These are phyloP conservation scores for Ophraella communa DNA, from an alignment of 2,888 invertebrate genomes.

Conservation along the genomic window DNA sequence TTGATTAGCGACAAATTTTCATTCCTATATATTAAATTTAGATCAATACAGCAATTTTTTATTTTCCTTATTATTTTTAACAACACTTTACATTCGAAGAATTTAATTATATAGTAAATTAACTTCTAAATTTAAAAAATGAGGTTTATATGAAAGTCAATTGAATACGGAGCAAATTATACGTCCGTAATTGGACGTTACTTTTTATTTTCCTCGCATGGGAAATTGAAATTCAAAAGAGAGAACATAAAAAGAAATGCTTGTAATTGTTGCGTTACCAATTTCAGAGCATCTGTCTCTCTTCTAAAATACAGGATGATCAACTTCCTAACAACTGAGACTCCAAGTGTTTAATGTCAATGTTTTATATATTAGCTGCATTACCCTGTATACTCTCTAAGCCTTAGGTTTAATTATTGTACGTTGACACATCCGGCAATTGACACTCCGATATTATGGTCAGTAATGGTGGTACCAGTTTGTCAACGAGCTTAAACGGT, in stretches of 20 bases:
- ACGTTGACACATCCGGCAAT: neutral
- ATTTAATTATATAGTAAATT: too few relatives aligned
- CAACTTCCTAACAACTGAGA: neutral
- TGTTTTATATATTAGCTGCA: neutral
- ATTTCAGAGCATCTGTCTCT: constrained; percentile 2
- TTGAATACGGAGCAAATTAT: neutral
- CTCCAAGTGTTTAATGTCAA: neutral
- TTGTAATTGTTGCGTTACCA: neutral
- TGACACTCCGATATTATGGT: neutral
- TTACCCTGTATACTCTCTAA: neutral
- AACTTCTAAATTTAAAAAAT: too few relatives aligned
- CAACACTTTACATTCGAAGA: too few relatives aligned
- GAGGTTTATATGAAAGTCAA: neutral
- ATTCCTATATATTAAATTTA: too few relatives aligned
- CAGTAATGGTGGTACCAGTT: neutral
- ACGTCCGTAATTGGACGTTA: neutral
- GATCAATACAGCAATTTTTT: too few relatives aligned
- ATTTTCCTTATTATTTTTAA: too few relatives aligned
- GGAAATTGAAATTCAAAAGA: constrained; percentile 4
- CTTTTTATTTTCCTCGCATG: neutral
- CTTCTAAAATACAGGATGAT: neutral
- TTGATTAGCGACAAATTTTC: too few relatives aligned
- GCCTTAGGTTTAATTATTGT: neutral
- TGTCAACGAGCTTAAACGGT: neutral
- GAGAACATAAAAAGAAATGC: neutral